A percentile compares a stretch with the other conserved stretches of the same genome.
Evolutionary conservation across 2,888 invertebrate species (phyloP).

Genomic region (Drosophila basisetae): DNA sequence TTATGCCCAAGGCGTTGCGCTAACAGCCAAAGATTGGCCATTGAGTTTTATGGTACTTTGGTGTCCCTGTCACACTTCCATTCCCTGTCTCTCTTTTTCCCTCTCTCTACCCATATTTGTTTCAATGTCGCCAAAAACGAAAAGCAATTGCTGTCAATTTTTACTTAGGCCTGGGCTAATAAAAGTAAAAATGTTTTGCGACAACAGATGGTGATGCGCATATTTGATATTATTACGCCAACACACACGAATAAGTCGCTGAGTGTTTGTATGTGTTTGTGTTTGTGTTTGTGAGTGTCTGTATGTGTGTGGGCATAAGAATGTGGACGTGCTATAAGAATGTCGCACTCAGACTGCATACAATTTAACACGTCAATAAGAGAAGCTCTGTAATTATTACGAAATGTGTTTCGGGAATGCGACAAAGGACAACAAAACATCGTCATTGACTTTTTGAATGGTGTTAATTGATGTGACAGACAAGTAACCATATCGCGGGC

Average conservation of each 20-base stretch:
- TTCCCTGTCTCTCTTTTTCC: no score
- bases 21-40: constrained; percentile 75
- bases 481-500: constrained; percentile 25
- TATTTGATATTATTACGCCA: constrained; percentile 69
- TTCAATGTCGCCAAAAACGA: constrained; percentile 26
- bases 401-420: constrained; percentile 14
- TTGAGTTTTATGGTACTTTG: constrained; percentile 72
- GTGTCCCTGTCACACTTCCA: constrained; percentile 33
- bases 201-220: constrained; percentile 74
- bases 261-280: not conserved
- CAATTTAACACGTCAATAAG: constrained; percentile 70
- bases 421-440: constrained; percentile 17
- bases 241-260: constrained; percentile 12
- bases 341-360: constrained; percentile 60
- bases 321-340: constrained; percentile 33
- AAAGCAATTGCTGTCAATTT: constrained; percentile 76
- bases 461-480: constrained; percentile 64
- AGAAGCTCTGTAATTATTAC: constrained; percentile 48
- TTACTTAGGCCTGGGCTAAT: constrained; percentile 63
- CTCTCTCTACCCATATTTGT: not conserved
- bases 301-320: not conserved
- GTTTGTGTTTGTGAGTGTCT: not conserved
- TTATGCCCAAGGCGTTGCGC: constrained; percentile 67
- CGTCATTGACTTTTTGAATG: constrained; percentile 34
- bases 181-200: constrained; percentile 61